Conservation (phyloP, 2,797 vertebrate species). For the Sphenodon punctatus region DNA sequence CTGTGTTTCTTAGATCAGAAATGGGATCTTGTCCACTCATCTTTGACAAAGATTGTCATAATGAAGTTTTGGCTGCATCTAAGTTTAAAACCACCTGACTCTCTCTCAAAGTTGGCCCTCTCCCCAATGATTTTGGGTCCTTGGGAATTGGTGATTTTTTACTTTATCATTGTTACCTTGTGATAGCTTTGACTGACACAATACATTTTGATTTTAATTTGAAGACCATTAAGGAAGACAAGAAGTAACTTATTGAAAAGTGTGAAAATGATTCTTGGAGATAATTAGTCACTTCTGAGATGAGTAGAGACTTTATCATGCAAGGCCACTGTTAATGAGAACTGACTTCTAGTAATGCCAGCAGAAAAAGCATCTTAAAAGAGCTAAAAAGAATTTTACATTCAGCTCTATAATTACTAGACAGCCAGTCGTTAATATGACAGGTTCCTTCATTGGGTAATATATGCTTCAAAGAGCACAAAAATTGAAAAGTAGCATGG, state of each 20-base stretch:
- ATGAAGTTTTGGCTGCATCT: too few relatives aligned
- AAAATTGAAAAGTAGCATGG: background rate
- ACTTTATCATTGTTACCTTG: too few relatives aligned
- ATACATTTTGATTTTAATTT: too few relatives aligned
- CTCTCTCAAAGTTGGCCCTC: too few relatives aligned
- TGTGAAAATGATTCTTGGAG: background rate
- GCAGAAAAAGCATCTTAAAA: slow-evolving; percentile 53
- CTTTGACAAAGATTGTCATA: too few relatives aligned
- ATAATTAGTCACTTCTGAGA: background rate
- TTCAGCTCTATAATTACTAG: slow-evolving; percentile 40
- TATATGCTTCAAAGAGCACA: background rate
- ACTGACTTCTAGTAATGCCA: slow-evolving; percentile 18
- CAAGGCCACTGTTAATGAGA: slow-evolving; percentile 34
- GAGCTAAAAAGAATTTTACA: slow-evolving; percentile 45
- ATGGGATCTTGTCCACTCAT: too few relatives aligned
- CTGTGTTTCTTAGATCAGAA: too few relatives aligned
- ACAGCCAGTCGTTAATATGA: slow-evolving; percentile 8
- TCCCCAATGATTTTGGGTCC: too few relatives aligned
- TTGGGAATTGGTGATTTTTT: too few relatives aligned
- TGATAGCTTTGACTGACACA: too few relatives aligned
- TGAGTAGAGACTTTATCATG: slow-evolving; percentile 33
- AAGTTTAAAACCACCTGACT: too few relatives aligned
- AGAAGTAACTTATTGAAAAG: background rate
- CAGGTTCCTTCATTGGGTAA: slow-evolving; percentile 13
- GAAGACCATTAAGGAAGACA: slow-evolving; percentile 6